These are phyloP conservation scores for Seladonia tumulorum DNA, from an alignment of 2,888 invertebrate species.

Conservation along the genomic window DNA sequence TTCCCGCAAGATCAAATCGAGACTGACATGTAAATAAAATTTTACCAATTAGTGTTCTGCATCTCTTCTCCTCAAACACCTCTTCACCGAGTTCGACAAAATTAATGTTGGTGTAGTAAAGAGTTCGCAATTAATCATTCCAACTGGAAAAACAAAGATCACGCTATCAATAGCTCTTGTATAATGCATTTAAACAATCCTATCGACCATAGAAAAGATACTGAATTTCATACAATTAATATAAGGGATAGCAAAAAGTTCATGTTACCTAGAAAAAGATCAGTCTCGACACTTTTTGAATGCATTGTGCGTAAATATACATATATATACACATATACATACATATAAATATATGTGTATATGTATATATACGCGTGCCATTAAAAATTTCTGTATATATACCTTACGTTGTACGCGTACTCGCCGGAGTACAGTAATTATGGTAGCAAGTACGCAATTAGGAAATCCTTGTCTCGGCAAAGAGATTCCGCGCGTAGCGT, in stretches of 20 bases:
- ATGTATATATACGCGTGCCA: slow-evolving; percentile 43
- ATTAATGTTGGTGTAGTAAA: neutral
- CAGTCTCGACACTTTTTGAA: neutral
- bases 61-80: neutral
- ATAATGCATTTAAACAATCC: neutral
- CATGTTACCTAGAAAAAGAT: neutral
- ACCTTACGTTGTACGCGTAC: slow-evolving; percentile 29
- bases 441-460: slow-evolving; percentile 49
- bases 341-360: slow-evolving; percentile 29
- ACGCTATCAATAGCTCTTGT: neutral
- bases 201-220: neutral
- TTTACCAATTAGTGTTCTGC: neutral
- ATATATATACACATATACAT: slow-evolving; percentile 32
- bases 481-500: slow-evolving; percentile 48
- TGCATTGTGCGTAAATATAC: slow-evolving; percentile 14
- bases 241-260: neutral
- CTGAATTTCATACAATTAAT: neutral
- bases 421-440: slow-evolving; percentile 24
- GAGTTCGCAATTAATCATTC: neutral
- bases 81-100: neutral
- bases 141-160: neutral
- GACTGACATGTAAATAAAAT: neutral
- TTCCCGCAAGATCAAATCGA: neutral
- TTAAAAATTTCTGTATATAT: slow-evolving; percentile 55
- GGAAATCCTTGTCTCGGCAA: slow-evolving; percentile 40